Base-by-base conservation (phyloP, 92 coral and sea anemone genomes). In the Montipora capitata region DNA sequence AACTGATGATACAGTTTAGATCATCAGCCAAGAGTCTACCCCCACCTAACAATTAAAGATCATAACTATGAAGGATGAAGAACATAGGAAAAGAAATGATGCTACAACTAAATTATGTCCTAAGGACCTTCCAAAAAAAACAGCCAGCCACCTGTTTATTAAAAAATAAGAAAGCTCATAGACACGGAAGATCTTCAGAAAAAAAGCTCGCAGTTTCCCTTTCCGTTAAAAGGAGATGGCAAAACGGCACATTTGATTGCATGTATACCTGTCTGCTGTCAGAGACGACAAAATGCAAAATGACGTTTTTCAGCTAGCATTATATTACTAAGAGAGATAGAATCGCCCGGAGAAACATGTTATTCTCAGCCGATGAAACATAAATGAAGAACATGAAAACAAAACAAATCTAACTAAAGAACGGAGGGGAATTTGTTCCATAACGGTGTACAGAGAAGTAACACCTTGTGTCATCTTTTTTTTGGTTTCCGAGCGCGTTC, bases 111-210 rank as follows among this genome's bases (percentile, higher is more conserved):
- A 48, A n/a, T 49, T 42, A 65, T 78, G 42, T 43, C 12, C 62
- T 6, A 68, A 67, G 85, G 48, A 68, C 76, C 68, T 80, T 7
- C 4, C 8, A 66, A 72, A 56, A 65, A 27, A 27, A 48, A 5
- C 52, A 10, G 10, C 13, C 49, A 45, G 54, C 45, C 85, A 80
- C 85, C 85, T 68, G 76, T 80, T 68, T 68, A 68, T 49, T 63
- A 51, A 67, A 67, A 80, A 74, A 80, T 67, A 40, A 68, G 45
- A 35, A 63, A 4, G 49, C 38, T 52, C 76, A 67, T 68, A 65
- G 85, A 67, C 14, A 80, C 65, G 3, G 27, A 17, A 16, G n/a
- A 41, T 4, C 17, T 20, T 17, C 40, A 80, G 18, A 43, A 68
- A 45, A 18, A 10, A 38, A 20, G 72, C 43, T 63, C 40, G 13